Evolutionary conservation across 2,113 vertebrate species (phyloP).

Genomic region (Xyliphius kryptos): DNA sequence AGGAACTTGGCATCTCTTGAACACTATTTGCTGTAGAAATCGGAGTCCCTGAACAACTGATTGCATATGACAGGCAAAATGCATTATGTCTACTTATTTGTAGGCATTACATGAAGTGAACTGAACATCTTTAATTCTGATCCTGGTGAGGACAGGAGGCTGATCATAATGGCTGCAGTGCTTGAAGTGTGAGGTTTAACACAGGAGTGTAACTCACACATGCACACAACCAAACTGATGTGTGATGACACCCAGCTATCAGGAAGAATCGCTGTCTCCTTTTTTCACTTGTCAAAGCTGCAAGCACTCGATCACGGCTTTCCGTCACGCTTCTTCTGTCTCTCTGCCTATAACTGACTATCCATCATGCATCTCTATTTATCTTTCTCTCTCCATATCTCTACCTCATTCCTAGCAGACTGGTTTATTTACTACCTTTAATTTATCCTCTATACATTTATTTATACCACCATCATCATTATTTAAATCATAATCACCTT

Average conservation of each 20-base stretch:
- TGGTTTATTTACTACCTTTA: too few species aligned
- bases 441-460: too few species aligned
- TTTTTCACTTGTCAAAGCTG: slow-evolving; percentile 8
- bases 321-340: not conserved
- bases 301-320: not conserved
- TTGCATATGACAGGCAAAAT: not conserved
- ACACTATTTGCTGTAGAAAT: not conserved
- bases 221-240: not conserved
- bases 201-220: not conserved
- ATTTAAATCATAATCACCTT: too few species aligned
- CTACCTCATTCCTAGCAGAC: not conserved
- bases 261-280: not conserved
- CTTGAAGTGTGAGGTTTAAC: not conserved
- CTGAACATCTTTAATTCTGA: not conserved
- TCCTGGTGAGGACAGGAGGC: not conserved
- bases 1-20: not conserved
- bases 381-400: too few species aligned
- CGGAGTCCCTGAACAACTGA: too few species aligned
- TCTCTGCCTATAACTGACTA: not conserved
- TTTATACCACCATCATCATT: too few species aligned
- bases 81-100: too few species aligned
- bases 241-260: slow-evolving; percentile 7
- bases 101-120: not conserved
- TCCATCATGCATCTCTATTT: not conserved
- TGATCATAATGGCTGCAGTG: not conserved